phyloP scores from a whole-genome alignment of 2,888 invertebrate species.

The Lasius fuliginosus region DNA sequence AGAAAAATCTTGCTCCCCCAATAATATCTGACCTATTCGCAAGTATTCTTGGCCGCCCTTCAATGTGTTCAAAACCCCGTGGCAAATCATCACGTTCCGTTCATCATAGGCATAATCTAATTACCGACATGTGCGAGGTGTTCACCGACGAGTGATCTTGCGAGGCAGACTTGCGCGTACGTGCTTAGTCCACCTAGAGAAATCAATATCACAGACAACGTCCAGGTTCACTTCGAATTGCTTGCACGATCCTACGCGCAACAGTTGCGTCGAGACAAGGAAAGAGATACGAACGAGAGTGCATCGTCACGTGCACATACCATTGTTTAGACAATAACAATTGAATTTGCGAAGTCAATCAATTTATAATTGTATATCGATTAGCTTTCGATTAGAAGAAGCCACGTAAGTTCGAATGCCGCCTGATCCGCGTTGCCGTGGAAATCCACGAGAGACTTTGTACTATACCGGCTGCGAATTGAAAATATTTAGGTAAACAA shows the following conservation, averaged over 20 bases:
- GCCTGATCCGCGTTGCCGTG: constrained; percentile 23
- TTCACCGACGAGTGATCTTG: constrained; percentile 40
- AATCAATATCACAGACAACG: constrained; percentile 81
- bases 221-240: constrained; percentile 73
- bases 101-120: constrained; percentile 65
- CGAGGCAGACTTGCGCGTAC: constrained; percentile 78
- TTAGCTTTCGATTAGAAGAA: neutral
- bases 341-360: neutral
- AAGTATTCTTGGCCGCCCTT: constrained; percentile 49
- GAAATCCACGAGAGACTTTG: constrained; percentile 11
- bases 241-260: constrained; percentile 78
- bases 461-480: neutral
- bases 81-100: constrained; percentile 28
- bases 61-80: constrained; percentile 51
- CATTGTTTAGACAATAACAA: constrained; percentile 40
- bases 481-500: constrained; percentile 25
- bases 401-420: neutral
- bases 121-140: constrained; percentile 63
- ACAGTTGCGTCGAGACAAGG: constrained; percentile 77
- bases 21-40: constrained; percentile 38
- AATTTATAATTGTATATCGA: neutral
- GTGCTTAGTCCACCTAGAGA: constrained; percentile 65
- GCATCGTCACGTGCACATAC: neutral
- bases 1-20: neutral
- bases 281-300: constrained; percentile 56